Base-by-base conservation (phyloP, 2,797 vertebrate genomes). In the Poeciliopsis infans region DNA sequence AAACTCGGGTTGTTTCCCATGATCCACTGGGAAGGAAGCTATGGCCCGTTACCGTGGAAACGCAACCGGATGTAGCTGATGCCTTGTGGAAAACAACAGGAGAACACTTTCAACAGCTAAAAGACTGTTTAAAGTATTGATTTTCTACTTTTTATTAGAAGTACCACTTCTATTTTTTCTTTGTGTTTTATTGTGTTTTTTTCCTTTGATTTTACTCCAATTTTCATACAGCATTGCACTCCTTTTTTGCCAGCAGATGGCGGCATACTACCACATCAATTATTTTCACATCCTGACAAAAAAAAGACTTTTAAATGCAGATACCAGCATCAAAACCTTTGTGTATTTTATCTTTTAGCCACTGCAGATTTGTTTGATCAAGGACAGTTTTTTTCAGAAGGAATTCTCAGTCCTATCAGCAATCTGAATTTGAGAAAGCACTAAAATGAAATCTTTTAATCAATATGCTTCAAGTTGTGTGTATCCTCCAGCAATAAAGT, bases 11-110 rank as follows among this genome's bases (percentile, higher is more conserved):
- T 4, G 0, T 84, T 92, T 92, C 94, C 94, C 94, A 92, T 92
- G 91, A 94, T 89, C 82, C 94, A 88, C 82, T 81, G 0, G 74
- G 74, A 88, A 72, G 76, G 84, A 94, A 92, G 94, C 94, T 75
- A 77, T 73, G 7, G 1, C 0, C 36, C 86, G 94, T 95, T 94
- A 82, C 94, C 91, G 72, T 93, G 82, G 94, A 75, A 93, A 94
- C 92, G 51, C 28, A 28, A 73, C 45, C 2, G 66, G 73, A 75
- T 12, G 49, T 46, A 33, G 74, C 25, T n/a, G 16, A 5, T 11
- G 18, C 47, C 10, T 39, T 36, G 3, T 36, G 47, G 18, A 36
- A 51, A 51, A 72, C 18, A 23, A 33, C 71, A 72, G 46, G 18
- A 51, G 39, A 23, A 70, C 25, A 41, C 13, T 31, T 31, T 31